phyloP scores from a whole-genome alignment of 2,113 vertebrate species.

The Ceyx cyanopectus region DNA sequence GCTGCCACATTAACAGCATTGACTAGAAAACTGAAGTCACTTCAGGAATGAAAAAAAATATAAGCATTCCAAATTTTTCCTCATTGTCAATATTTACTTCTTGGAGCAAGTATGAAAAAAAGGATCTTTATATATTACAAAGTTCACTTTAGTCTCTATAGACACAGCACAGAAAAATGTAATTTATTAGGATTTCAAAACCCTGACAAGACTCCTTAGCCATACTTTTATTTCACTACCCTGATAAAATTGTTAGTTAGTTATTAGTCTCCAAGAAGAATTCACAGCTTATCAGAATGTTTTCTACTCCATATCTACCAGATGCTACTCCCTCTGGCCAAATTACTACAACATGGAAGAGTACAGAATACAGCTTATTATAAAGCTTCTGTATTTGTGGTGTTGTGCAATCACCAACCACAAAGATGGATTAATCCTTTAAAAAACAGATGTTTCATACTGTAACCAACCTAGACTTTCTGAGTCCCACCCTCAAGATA shows the following conservation, averaged over 20 bases:
- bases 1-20: not conserved
- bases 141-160: not conserved
- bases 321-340: not conserved
- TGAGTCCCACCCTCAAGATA: accelerated
- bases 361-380: not conserved
- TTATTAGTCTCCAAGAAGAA: not conserved
- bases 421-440: not conserved
- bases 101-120: not conserved
- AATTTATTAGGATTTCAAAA: conserved; percentile 26
- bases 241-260: not conserved
- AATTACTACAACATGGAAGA: not conserved
- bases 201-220: conserved; percentile 15
- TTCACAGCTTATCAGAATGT: not conserved
- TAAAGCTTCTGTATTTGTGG: not conserved
- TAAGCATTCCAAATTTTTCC: not conserved
- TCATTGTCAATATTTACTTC: not conserved
- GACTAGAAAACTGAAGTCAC: not conserved
- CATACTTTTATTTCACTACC: not conserved
- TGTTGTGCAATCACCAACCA: not conserved
- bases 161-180: not conserved
- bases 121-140: not conserved
- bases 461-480: not conserved
- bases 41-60: not conserved
- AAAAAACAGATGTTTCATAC: not conserved
- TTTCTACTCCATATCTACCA: not conserved